Conservation (phyloP, 2,888 invertebrate species). For the Aphodius granarius region DNA sequence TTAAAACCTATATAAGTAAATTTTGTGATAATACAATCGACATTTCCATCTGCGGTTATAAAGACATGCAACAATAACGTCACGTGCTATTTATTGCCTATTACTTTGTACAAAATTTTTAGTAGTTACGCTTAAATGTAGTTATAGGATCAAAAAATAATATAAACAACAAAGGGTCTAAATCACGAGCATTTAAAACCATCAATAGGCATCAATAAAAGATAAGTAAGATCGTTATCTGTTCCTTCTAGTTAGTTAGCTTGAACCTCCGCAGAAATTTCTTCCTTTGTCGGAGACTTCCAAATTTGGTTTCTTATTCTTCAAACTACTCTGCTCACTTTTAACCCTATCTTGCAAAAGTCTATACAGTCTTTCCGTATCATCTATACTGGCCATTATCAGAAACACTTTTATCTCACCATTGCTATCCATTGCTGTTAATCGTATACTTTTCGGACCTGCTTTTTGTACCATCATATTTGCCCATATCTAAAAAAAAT, state of each 20-base stretch:
- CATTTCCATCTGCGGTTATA: background rate
- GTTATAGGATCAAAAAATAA: background rate
- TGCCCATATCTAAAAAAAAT: slow-evolving; percentile 75
- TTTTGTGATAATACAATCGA: background rate
- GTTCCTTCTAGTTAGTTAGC: slow-evolving; percentile 6
- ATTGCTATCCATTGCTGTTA: slow-evolving; percentile 83
- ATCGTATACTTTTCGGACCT: slow-evolving; percentile 81
- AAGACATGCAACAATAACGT: background rate
- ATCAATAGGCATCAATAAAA: slow-evolving; percentile 25
- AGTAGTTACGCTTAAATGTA: background rate
- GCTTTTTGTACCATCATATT: slow-evolving; percentile 91
- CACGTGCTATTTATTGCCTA: slow-evolving; percentile 16
- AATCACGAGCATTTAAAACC: slow-evolving; percentile 10
- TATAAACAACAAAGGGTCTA: background rate
- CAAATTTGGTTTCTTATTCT: slow-evolving; percentile 28
- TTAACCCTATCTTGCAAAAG: slow-evolving; percentile 64
- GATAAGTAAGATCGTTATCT: slow-evolving; percentile 10
- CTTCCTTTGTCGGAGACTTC: background rate
- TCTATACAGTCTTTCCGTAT: slow-evolving; percentile 66
- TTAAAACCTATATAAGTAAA: background rate
- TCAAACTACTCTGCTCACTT: slow-evolving; percentile 47
- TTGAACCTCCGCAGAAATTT: slow-evolving; percentile 9
- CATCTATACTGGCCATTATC: slow-evolving; percentile 74
- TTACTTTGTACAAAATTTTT: slow-evolving; percentile 24
- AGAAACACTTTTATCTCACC: slow-evolving; percentile 86